Base-by-base conservation (phyloP, 1,140 invertebrate species). In the Drosophila jambulina region DNA sequence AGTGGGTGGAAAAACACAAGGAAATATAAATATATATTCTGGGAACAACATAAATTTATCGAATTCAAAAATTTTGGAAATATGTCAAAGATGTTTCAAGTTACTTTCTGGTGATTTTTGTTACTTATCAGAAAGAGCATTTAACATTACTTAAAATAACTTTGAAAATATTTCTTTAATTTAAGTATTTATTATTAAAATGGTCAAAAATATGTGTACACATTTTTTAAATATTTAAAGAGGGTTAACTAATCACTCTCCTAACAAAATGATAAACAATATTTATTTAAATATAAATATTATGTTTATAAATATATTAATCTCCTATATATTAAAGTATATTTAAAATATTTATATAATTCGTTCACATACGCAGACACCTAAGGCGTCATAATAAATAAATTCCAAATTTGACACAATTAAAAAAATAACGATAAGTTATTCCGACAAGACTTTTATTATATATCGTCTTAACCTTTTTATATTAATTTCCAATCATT, bases 31-130 rank as follows among this genome's bases (percentile, higher is more conserved):
- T 32, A 56, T 56, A 56, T 12, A 25, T 1, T n/a, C 5, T 12
- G 5, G 19, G 21, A 1, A 38, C 21, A 38, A 25, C 53, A 38
- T 56, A 38, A 56, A 9, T 56, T 56, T 17, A 56, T 56, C 9
- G 36, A 48, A 49, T 25, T 38, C 2, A 10, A 43, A 42, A 9
- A n/a, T 21, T 54, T 56, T 56, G 15, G 53, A 56, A 56, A 56
- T 38, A 23, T 56, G 21, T 54, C 51, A 54, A 36, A 54, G 12
- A 23, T 54, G 15, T 54, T 36, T 36, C 1, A n/a, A 17, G 15
- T 54, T 36, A 36, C 6, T 38, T 21, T 36, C 2, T 9, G 2
- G 13, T 1, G 4, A 19, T 9, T 53, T 19, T 15, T 21, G 13
- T 34, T 21, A 34, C 4, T 13, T 2, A 15, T 21, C 19, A 5